phyloP scores from a whole-genome alignment of 2,888 invertebrate genomes.

The Drosophila greeni region DNA sequence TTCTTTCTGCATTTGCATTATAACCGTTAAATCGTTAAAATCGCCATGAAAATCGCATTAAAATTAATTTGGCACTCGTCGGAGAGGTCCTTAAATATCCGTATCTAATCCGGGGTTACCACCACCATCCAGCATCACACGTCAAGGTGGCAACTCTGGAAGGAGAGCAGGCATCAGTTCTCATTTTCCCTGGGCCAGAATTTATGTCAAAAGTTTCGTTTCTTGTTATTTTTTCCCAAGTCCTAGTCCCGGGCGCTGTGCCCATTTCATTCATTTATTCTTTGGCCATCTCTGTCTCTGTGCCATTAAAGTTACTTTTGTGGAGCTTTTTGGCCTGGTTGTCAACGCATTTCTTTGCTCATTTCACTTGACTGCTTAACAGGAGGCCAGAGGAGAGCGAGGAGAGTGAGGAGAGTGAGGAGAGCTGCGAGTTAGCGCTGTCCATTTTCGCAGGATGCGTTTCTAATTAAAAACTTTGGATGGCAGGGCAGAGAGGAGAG shows the following conservation, averaged over 20 bases:
- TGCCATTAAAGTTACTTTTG: conserved; percentile 49
- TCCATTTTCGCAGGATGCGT: conserved; percentile 64
- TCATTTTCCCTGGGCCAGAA: conserved; percentile 58
- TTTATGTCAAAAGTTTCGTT: conserved; percentile 72
- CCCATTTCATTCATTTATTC: conserved; percentile 47
- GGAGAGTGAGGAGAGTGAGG: neutral
- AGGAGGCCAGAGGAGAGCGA: neutral
- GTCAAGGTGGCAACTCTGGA: conserved; percentile 64
- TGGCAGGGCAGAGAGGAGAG: neutral
- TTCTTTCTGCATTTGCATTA: conserved; percentile 64
- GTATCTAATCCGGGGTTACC: conserved; percentile 25
- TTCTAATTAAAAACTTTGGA: conserved; percentile 69
- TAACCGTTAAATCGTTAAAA: conserved; percentile 72
- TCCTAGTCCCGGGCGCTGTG: conserved; percentile 34
- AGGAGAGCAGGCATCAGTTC: conserved; percentile 59
- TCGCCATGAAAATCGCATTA: conserved; percentile 73
- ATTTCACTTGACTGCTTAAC: conserved; percentile 65
- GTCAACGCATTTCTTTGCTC: conserved; percentile 70
- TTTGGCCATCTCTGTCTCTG: conserved; percentile 33
- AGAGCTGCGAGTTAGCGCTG: conserved; percentile 23
- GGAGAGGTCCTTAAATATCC: conserved; percentile 46
- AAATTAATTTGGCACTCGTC: conserved; percentile 72
- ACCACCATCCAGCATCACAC: conserved; percentile 26
- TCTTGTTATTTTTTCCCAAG: conserved; percentile 27
- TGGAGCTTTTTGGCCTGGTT: conserved; percentile 57